phyloP scores from a whole-genome alignment of 2,797 vertebrate genomes.

The Neostethus bicornis region DNA sequence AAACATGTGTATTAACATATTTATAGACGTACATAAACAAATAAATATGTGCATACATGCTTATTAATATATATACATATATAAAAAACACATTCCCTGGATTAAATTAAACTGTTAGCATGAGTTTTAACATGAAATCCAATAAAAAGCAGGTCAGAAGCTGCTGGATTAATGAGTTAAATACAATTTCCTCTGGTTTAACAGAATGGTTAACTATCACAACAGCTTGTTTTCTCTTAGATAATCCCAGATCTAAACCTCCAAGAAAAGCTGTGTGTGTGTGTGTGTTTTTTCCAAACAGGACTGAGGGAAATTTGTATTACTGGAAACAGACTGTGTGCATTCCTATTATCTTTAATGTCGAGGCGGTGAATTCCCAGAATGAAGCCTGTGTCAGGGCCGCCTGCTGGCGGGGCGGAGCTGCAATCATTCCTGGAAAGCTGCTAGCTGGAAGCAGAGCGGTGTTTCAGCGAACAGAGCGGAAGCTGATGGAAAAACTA shows the following conservation, averaged over 20 bases:
- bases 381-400: conserved; percentile 66
- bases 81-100: not conserved
- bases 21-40: too few relatives aligned
- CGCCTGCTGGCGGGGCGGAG: conserved; percentile 72
- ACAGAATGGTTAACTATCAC: conserved; percentile 17
- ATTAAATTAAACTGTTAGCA: not conserved
- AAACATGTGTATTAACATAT: too few relatives aligned
- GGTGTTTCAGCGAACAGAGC: conserved; percentile 45
- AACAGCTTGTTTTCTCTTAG: conserved; percentile 48
- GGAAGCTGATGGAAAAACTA: conserved; percentile 3
- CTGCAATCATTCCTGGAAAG: conserved; percentile 77
- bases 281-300: conserved; percentile 62
- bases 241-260: conserved; percentile 49
- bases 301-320: conserved; percentile 69
- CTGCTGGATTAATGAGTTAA: not conserved
- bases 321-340: conserved; percentile 70
- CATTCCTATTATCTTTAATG: conserved; percentile 80
- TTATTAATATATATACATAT: too few relatives aligned
- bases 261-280: conserved; percentile 57
- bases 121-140: not conserved
- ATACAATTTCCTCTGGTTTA: not conserved
- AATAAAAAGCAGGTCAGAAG: not conserved
- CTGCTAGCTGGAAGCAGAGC: conserved; percentile 74
- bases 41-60: too few relatives aligned
- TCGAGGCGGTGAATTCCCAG: conserved; percentile 75